These are phyloP conservation scores for Diabrotica balteata DNA, from an alignment of 2,888 invertebrate species.

Conservation along the genomic window DNA sequence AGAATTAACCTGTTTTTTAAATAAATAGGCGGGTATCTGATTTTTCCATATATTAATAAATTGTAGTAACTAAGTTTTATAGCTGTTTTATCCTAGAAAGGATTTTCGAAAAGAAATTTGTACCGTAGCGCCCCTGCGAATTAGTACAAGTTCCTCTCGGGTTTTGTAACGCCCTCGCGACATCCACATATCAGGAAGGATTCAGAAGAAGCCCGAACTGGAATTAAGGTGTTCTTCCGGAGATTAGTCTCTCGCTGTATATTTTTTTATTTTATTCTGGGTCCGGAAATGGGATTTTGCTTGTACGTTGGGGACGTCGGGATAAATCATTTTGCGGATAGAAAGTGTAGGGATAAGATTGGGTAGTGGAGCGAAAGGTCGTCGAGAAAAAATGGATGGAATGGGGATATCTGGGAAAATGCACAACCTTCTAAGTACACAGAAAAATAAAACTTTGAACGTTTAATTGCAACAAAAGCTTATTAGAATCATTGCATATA, in stretches of 20 bases:
- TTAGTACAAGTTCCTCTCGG: slow-evolving; percentile 28
- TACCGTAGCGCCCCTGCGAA: slow-evolving; percentile 3
- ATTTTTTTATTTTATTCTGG: slow-evolving; percentile 53
- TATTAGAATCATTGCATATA: too few relatives aligned
- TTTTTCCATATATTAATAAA: too few relatives aligned
- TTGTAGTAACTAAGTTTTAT: too few relatives aligned
- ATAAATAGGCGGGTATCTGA: too few relatives aligned
- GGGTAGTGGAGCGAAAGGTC: slow-evolving; percentile 13
- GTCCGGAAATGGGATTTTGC: slow-evolving; percentile 31
- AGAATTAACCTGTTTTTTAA: too few relatives aligned
- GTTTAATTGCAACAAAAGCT: neutral
- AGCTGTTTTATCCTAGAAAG: neutral
- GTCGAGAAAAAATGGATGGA: neutral
- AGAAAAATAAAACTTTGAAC: neutral
- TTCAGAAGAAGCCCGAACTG: slow-evolving; percentile 38
- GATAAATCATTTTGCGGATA: slow-evolving; percentile 42
- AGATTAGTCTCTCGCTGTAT: slow-evolving; percentile 55
- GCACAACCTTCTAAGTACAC: neutral
- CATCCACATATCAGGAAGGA: slow-evolving; percentile 56
- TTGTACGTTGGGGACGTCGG: slow-evolving; percentile 22
- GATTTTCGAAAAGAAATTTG: slow-evolving; percentile 1
- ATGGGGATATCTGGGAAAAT: neutral
- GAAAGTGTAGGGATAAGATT: slow-evolving; percentile 18
- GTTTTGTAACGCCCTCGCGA: slow-evolving; percentile 45
- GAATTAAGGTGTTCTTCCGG: slow-evolving; percentile 58